Evolutionary conservation across 1,140 invertebrate genomes (phyloP).

Genomic region (Lordiphosa stackelbergi): DNA sequence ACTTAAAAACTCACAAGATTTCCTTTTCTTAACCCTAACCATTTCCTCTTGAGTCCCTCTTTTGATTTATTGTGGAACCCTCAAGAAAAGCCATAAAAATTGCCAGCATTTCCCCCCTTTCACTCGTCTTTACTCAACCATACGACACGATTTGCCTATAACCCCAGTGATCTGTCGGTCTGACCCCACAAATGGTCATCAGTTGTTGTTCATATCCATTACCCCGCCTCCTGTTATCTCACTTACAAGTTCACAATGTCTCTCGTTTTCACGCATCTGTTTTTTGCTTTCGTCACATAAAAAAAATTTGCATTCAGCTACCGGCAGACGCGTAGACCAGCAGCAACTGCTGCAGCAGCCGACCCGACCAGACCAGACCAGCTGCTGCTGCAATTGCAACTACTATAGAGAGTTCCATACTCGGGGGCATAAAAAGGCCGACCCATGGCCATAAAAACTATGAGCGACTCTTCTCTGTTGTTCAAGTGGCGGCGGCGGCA

Average conservation of each 20-base stretch:
- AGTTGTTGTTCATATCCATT: conserved; percentile 9
- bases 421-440: conserved; percentile 48
- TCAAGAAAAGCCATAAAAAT: too few species aligned
- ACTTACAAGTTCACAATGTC: conserved; percentile 12
- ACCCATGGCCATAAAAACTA: conserved; percentile 63
- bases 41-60: too few species aligned
- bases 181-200: conserved; percentile 17
- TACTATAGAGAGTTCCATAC: conserved; percentile 5
- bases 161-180: conserved; percentile 6
- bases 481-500: conserved; percentile 44
- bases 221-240: neutral
- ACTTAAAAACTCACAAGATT: too few species aligned
- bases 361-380: conserved; percentile 13
- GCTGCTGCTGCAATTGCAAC: conserved; percentile 43
- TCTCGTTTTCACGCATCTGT: conserved; percentile 27
- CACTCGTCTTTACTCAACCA: neutral
- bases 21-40: too few species aligned
- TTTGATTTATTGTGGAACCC: too few species aligned
- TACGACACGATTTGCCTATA: neutral
- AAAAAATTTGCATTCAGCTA: conserved; percentile 48
- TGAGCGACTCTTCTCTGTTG: conserved; percentile 35
- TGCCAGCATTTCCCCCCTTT: neutral
- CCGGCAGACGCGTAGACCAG: conserved; percentile 12
- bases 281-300: conserved; percentile 45
- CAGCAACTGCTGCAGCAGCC: neutral